Conservation (phyloP, 1,140 invertebrate genomes). For the Neotoxoptera formosana region DNA sequence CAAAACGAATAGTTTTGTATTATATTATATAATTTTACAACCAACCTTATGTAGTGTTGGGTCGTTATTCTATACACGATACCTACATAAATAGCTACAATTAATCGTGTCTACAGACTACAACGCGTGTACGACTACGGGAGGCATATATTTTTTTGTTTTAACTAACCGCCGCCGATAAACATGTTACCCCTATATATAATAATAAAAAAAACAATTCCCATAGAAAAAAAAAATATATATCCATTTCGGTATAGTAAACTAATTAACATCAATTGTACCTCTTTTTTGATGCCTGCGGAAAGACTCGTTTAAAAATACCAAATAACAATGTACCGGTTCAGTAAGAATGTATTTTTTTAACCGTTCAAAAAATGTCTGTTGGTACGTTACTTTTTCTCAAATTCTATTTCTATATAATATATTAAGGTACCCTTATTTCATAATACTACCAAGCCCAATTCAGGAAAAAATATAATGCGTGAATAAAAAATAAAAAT, state of each 20-base stretch:
- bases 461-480: not conserved
- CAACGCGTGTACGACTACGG: not conserved
- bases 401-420: constrained; percentile 26
- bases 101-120: constrained; percentile 45
- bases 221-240: constrained; percentile 33
- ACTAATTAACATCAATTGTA: constrained; percentile 54
- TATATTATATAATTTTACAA: constrained; percentile 18
- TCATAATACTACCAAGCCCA: no score
- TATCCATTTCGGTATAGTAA: constrained; percentile 48
- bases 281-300: constrained; percentile 43
- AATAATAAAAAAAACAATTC: constrained; percentile 44
- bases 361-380: not conserved
- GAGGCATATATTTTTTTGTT: constrained; percentile 25
- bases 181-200: constrained; percentile 43
- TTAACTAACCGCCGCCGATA: constrained; percentile 47
- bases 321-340: constrained; percentile 48
- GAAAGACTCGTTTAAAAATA: constrained; percentile 53
- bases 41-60: not conserved
- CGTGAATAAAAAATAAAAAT: not conserved
- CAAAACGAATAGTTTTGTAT: not conserved
- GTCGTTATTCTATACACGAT: not conserved
- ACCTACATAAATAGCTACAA: constrained; percentile 24
- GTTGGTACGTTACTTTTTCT: constrained; percentile 23
- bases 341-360: constrained; percentile 34
- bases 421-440: not conserved